These are phyloP conservation scores for Ctenochaetus hawaiiensis DNA, from an alignment of 2,797 vertebrate species.

Conservation along the genomic window DNA sequence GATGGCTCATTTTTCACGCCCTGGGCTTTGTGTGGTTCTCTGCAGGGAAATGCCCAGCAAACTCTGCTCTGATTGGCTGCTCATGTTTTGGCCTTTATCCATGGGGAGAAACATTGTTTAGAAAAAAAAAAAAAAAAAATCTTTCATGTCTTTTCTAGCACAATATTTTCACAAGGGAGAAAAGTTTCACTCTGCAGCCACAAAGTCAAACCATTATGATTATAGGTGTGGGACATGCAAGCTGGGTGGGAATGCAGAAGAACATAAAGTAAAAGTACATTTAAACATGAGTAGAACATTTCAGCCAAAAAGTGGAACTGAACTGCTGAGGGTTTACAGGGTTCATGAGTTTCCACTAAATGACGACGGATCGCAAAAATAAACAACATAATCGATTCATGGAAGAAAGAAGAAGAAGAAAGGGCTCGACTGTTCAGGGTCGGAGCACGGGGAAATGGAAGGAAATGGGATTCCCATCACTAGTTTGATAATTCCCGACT, in stretches of 20 bases:
- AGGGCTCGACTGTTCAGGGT: slow-evolving; percentile 1
- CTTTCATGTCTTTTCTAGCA: slow-evolving; percentile 8
- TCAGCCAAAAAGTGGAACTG: slow-evolving; percentile 8
- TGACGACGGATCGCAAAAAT: not conserved
- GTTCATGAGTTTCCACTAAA: slow-evolving; percentile 11
- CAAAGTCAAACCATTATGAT: slow-evolving; percentile 40
- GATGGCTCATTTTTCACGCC: slow-evolving; percentile 63
- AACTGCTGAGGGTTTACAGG: slow-evolving; percentile 16
- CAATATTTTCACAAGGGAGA: slow-evolving; percentile 18
- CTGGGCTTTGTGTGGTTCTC: not conserved
- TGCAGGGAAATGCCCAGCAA: slow-evolving; percentile 22
- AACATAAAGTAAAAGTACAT: slow-evolving; percentile 27
- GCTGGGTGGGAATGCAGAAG: slow-evolving; percentile 27
- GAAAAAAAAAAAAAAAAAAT: slow-evolving; percentile 17
- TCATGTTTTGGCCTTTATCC: not conserved
- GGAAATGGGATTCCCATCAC: slow-evolving; percentile 13
- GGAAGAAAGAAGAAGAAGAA: slow-evolving; percentile 32
- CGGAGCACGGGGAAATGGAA: not conserved
- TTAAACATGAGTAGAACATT: slow-evolving; percentile 28
- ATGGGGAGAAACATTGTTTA: slow-evolving; percentile 19
- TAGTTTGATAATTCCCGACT: slow-evolving; percentile 34
- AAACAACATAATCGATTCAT: slow-evolving; percentile 28
- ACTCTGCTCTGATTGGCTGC: slow-evolving; percentile 34
- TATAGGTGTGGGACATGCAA: slow-evolving; percentile 31
- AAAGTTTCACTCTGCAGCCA: slow-evolving; percentile 22